Evolutionary conservation across 2,797 vertebrate species (phyloP).

Genomic region (Erethizon dorsatum): DNA sequence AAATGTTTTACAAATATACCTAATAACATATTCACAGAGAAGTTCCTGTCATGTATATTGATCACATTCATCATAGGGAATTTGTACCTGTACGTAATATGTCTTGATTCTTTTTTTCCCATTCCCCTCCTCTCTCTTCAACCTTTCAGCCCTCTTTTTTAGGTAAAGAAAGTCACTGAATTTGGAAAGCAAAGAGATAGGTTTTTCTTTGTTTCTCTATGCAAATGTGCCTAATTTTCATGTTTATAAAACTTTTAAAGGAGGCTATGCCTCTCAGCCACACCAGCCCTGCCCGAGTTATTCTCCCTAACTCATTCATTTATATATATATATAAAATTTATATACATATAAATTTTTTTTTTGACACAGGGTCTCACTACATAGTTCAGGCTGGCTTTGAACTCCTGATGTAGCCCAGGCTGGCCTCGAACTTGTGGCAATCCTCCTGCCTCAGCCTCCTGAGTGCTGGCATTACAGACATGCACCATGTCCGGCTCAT

Average conservation of each 20-base stretch:
- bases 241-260: constrained; percentile 45
- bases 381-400: neutral
- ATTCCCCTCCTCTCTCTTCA: neutral
- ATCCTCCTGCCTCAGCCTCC: neutral
- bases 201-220: constrained; percentile 15
- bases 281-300: neutral
- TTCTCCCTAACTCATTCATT: constrained; percentile 35
- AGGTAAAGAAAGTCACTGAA: constrained; percentile 15
- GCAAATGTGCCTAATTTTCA: constrained; percentile 52
- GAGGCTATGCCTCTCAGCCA: neutral
- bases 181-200: neutral
- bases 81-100: neutral
- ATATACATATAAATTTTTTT: too few relatives aligned
- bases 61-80: neutral
- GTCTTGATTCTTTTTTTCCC: neutral
- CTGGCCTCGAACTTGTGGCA: neutral
- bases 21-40: constrained; percentile 1
- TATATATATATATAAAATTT: neutral
- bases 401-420: too few relatives aligned
- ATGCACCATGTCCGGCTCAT: neutral
- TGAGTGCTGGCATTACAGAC: neutral
- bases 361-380: neutral
- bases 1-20: neutral
- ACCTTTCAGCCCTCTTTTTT: neutral
- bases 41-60: neutral